Base-by-base conservation (phyloP, 2,113 vertebrate genomes). In the Microcebus jonahi region DNA sequence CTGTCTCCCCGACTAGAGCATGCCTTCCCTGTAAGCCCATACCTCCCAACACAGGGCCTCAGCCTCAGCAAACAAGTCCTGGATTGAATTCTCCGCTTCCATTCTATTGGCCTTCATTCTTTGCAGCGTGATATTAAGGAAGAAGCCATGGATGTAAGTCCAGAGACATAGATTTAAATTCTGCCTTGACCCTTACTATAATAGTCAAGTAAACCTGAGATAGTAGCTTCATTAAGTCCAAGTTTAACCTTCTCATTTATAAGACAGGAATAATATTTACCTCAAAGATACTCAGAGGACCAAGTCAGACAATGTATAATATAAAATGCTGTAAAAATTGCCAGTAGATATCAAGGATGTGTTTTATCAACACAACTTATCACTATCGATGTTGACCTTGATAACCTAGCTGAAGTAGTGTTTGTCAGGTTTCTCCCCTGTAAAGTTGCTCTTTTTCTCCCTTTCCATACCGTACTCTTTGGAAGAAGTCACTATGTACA, bases 91-190 rank as follows among this genome's bases (percentile, higher is more conserved):
- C 25, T 61, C 31, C 77, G 4, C 18, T 93, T 96, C 21, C 2
- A 18, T 61, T 86, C n/a, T 59, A 57, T 71, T 92, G 31, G 92
- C 1, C 8, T 61, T 88, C 90, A 81, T 68, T 94, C 77, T 90
- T 67, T 73, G 2, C 2, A 27, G 20, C 31, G 29, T 21, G 14
- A 76, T 71, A 73, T 42, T 84, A 57, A 79, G 61, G 31, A 18
- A 90, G 83, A 92, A 90, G 1, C 3, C 61, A 34, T 59, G 25
- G 53, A 63, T 42, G 1, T 45, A 45, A 94, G 36, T 86, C 20
- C 6, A 53, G 48, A 97, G 42, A n/a, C 18, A 45, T n/a, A 67
- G n/a, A 68, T 86, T 96, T 81, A 80, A 91, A 91, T 93, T 84
- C 53, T 67, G 27, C 20, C 70, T n/a, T 91, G 10, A 21, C 12